phyloP scores from a whole-genome alignment of 2,888 invertebrate species.

The Ichneumoninae sp. region DNA sequence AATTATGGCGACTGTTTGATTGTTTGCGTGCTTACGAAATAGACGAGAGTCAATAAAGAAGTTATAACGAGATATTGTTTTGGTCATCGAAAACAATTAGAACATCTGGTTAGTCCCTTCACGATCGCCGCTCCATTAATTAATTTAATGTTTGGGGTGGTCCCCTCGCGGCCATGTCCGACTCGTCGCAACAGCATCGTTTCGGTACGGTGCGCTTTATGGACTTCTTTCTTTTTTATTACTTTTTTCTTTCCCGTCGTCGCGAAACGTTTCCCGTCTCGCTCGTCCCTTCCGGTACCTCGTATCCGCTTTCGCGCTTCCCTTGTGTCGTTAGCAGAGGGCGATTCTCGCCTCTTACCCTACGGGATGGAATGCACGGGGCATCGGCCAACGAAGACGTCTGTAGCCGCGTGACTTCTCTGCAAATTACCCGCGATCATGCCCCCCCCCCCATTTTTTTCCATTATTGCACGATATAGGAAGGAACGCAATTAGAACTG shows the following conservation, averaged over 20 bases:
- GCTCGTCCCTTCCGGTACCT: conserved; percentile 53
- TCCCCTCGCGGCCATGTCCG: conserved; percentile 5
- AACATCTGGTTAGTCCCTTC: neutral
- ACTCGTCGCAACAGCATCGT: conserved; percentile 8
- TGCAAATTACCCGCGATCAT: conserved; percentile 41
- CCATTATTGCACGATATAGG: conserved; percentile 17
- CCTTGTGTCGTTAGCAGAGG: neutral
- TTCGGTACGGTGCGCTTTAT: conserved; percentile 9
- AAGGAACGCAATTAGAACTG: conserved; percentile 16
- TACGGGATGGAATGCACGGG: conserved; percentile 29
- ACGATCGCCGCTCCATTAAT: conserved; percentile 51
- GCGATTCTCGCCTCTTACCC: neutral
- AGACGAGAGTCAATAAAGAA: neutral
- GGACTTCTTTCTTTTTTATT: neutral
- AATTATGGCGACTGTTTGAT: neutral
- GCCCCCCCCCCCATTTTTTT: conserved; percentile 1
- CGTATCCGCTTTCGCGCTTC: conserved; percentile 15
- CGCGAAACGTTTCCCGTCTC: conserved; percentile 50
- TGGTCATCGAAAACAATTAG: neutral
- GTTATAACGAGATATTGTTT: conserved; percentile 15
- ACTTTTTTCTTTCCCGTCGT: neutral
- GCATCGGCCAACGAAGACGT: conserved; percentile 35
- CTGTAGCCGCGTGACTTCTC: conserved; percentile 26
- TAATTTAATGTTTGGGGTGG: conserved; percentile 61
- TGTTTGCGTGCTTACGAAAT: conserved; percentile 4